Conservation (phyloP, 2,113 vertebrate genomes). For the Terrapene triunguis region DNA sequence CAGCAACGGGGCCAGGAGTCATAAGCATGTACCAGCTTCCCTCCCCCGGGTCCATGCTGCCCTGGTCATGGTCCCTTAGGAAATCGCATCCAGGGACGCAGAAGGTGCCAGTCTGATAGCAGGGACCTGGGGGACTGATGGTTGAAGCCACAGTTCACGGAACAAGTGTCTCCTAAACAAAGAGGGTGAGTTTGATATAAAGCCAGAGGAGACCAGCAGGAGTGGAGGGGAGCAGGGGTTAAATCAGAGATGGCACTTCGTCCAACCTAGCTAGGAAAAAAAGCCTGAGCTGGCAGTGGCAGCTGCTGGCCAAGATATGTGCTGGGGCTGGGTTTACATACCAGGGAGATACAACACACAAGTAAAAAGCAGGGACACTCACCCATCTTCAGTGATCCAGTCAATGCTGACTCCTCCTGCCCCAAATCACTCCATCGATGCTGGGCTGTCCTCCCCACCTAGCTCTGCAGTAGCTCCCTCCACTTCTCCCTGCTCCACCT, state of each 20-base stretch:
- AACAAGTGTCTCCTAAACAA: background rate
- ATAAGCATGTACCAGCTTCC: background rate
- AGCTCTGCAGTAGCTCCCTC: background rate
- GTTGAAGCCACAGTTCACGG: background rate
- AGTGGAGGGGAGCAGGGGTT: no score
- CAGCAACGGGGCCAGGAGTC: no score
- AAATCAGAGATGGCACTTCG: no score
- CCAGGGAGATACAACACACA: no score
- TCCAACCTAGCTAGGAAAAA: no score
- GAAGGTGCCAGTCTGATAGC: background rate
- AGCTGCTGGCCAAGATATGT: no score
- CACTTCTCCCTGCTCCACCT: fast-evolving
- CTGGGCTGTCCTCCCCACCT: no score
- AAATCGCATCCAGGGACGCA: background rate
- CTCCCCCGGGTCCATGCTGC: background rate
- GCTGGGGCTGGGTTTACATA: background rate
- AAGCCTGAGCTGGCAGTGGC: no score
- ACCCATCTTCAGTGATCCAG: no score
- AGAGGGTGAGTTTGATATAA: background rate
- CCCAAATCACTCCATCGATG: no score
- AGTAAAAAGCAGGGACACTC: no score
- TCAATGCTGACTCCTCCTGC: no score
- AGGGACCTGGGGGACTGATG: background rate
- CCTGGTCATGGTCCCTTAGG: background rate
- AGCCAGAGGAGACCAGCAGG: background rate